Percentiles rank a stretch among this genome's conserved stretches.
These are phyloP conservation scores for Caenorhabditis imperialis DNA, from an alignment of 2,888 invertebrate species.

Conservation along the genomic window DNA sequence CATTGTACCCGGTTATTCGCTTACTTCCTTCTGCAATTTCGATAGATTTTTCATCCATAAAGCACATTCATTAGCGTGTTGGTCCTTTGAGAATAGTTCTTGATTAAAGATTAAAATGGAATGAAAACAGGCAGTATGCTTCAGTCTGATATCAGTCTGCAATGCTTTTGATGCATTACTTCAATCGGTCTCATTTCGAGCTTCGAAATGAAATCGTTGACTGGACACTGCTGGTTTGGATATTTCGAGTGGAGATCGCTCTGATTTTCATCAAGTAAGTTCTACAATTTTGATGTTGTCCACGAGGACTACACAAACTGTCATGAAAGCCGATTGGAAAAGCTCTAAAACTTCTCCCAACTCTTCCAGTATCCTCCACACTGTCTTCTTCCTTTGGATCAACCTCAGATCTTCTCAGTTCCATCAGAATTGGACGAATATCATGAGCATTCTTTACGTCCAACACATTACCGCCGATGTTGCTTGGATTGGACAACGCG, in stretches of 20 bases:
- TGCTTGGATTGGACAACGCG: slow-evolving; percentile 32
- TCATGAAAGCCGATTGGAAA: too few relatives aligned
- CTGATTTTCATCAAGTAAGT: slow-evolving; percentile 14
- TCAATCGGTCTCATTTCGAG: slow-evolving; percentile 27
- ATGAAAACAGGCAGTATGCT: not conserved
- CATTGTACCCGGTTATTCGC: too few relatives aligned
- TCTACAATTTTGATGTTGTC: too few relatives aligned
- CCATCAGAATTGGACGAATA: slow-evolving; percentile 33
- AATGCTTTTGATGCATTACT: slow-evolving; percentile 38
- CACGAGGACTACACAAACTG: too few relatives aligned
- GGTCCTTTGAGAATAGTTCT: too few relatives aligned
- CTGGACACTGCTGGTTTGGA: not conserved
- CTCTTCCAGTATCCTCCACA: slow-evolving; percentile 29
- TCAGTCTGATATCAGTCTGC: not conserved
- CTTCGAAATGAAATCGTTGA: slow-evolving; percentile 6
- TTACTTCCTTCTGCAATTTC: too few relatives aligned
- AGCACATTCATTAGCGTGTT: too few relatives aligned
- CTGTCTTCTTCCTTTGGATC: slow-evolving; percentile 21
- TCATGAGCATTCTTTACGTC: slow-evolving; percentile 38
- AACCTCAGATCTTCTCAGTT: slow-evolving; percentile 27
- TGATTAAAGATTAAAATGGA: not conserved
- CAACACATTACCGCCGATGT: slow-evolving; percentile 36
- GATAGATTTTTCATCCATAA: too few relatives aligned
- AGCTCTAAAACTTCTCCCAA: not conserved
- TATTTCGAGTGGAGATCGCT: slow-evolving; percentile 15